These are phyloP conservation scores for Drosophila ananassae DNA, from an alignment of 1,140 invertebrate species.

Conservation along the genomic window DNA sequence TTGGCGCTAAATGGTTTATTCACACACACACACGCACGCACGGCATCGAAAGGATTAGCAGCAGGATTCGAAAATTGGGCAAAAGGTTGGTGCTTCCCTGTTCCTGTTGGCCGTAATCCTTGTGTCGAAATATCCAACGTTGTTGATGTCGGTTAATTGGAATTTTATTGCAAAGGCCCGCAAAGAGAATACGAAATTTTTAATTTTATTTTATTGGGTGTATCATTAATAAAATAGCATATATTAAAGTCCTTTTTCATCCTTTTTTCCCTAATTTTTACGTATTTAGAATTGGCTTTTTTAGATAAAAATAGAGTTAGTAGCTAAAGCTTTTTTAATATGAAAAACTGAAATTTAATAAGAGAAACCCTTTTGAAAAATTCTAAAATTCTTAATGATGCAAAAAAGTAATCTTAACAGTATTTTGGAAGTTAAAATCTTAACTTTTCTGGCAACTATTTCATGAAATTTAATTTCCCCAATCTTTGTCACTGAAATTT, in stretches of 20 bases:
- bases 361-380: not conserved
- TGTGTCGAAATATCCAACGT: not conserved
- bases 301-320: too few species aligned
- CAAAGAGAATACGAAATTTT: not conserved
- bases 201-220: not conserved
- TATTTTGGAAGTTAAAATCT: not conserved
- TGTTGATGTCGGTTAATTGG: slow-evolving; percentile 5
- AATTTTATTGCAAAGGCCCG: slow-evolving; percentile 1
- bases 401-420: not conserved
- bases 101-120: not conserved
- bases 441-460: not conserved
- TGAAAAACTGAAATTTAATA: too few species aligned
- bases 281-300: too few species aligned
- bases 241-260: not conserved
- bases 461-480: not conserved
- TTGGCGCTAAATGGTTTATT: slow-evolving; percentile 73
- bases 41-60: slow-evolving; percentile 44
- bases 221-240: not conserved
- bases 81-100: slow-evolving; percentile 22
- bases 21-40: slow-evolving; percentile 33
- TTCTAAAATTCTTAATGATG: not conserved
- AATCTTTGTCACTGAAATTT: slow-evolving; percentile 4
- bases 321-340: too few species aligned
- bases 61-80: slow-evolving; percentile 23
- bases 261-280: not conserved